Evolutionary conservation across 92 coral and sea anemone species (phyloP), one percentile per base, ranked within the genome.

Genomic region (Blastomussa wellsi): DNA sequence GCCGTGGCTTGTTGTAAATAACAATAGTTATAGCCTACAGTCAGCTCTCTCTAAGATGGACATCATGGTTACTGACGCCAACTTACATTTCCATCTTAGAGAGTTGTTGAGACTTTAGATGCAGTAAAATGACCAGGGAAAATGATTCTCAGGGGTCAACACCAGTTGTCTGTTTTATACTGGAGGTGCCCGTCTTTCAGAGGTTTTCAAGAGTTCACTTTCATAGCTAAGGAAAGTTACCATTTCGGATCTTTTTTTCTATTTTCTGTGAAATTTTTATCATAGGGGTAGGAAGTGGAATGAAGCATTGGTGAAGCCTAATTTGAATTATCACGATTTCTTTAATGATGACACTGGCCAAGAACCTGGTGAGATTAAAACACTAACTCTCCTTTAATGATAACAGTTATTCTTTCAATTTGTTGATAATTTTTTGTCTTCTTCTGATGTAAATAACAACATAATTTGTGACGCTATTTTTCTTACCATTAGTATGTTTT

Each of bases 231-330:
- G 20, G 14, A 17, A 2, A 51, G 57, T 51, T 7, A 53, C 49
- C 70, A n/a, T 78, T 1, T 16, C 32, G 6, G 10, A 19, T 5
- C n/a, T 3, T 62, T 79, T 6, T 59, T 53, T n/a, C n/a, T n/a
- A 0, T 19, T 24, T 41, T 26, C 33, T 66, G 29, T 37, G 17
- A 24, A 20, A 62, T 77, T 24, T 32, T 32, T 48, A 68, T 41
- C 36, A 72, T 84, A 96, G 98, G 81, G 92, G 91, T 31, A 93
- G 92, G 38, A 92, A 93, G 73, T 96, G 98, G 98, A 89, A 92
- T 57, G 96, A 95, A 72, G 88, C 92, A 32, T 84, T 96, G 78
- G 98, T 94, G 57, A 96, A 93, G 83, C 98, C 98, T 10, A 95
- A 96, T 74, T 82, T 96, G 52, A 87, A 94, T 74, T 96, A 96